Base-by-base conservation (phyloP, 2,797 vertebrate genomes). In the Somateria mollissima region DNA sequence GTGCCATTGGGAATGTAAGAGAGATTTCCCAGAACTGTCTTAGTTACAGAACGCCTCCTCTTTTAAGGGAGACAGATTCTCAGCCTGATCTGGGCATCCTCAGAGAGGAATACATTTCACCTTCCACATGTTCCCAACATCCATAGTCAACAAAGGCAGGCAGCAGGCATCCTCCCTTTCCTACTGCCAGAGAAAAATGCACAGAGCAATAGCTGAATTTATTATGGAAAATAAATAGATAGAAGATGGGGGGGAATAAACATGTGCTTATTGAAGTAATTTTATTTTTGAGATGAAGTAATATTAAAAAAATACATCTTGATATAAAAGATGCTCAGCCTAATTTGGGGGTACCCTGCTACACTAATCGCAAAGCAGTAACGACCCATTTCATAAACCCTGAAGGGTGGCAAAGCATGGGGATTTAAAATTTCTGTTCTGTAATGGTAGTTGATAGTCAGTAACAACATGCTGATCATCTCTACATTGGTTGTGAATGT, bases 1-100 rank as follows among this genome's bases (percentile, higher is more conserved):
- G 22, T 66, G 24, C 67, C 70, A 6, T 16, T 76, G 76, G 39
- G 56, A 92, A 30, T 71, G 36, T 39, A 81, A 69, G 37, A 56
- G 65, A 69, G 30, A 12, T 77, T 90, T 93, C 49, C 56, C 93
- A 71, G 65, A 93, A 89, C 58, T 82, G 4, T 8, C 49, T 74
- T 77, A 83, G 70, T 86, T 36, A 57, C 54, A 83, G 64, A 81
- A 69, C 22, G 36, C 13, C 13, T 90, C 41, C 10, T 57, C 1
- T 60, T 89, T 62, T 25, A 78, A 53, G 15, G 9, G 36, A 91
- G 45, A 71, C 18, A 73, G 41, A 41, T 87, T 82, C 53, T 56
- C 22, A 62, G 22, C 24, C 22, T 69, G 8, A 32, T 69, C 32
- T 87, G n/a, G 19, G 16, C 10, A 25, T 69, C 49, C 49, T 87